These are phyloP conservation scores for Ifrita kowaldi DNA, from an alignment of 2,113 vertebrate species.

Conservation along the genomic window DNA sequence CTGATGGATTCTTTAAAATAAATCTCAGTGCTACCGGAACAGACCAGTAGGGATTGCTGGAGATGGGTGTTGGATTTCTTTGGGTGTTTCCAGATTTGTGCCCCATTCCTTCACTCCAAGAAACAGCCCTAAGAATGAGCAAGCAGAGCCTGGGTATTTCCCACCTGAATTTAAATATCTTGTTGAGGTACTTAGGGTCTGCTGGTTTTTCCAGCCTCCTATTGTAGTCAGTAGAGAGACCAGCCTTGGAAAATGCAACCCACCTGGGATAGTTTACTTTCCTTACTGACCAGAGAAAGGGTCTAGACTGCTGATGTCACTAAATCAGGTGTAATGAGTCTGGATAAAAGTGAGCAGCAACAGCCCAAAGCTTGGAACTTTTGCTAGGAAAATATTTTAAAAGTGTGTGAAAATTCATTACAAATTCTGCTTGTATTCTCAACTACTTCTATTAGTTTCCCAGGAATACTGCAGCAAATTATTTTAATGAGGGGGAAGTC, in stretches of 20 bases:
- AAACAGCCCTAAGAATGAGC: background rate
- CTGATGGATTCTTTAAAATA: background rate
- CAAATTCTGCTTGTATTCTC: constrained; percentile 23
- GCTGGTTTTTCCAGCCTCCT: background rate
- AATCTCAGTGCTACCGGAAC: background rate
- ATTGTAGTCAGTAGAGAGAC: background rate
- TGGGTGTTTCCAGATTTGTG: background rate
- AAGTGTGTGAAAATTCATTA: background rate
- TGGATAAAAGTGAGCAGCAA: background rate
- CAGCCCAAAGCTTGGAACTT: background rate
- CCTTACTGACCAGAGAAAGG: background rate
- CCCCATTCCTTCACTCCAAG: background rate
- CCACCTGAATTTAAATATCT: background rate
- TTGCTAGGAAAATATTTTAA: background rate
- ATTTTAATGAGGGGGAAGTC: constrained; percentile 43
- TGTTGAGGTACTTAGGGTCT: background rate
- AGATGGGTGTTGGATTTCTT: background rate
- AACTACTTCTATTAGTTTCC: constrained; percentile 22
- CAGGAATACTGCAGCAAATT: constrained; percentile 45
- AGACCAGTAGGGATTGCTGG: background rate
- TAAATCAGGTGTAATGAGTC: background rate
- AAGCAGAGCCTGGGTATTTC: background rate
- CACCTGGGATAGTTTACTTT: background rate
- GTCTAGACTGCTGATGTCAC: background rate
- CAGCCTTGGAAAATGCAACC: background rate